Base-by-base conservation (phyloP, 2,113 vertebrate species). In the Zosterops lateralis region DNA sequence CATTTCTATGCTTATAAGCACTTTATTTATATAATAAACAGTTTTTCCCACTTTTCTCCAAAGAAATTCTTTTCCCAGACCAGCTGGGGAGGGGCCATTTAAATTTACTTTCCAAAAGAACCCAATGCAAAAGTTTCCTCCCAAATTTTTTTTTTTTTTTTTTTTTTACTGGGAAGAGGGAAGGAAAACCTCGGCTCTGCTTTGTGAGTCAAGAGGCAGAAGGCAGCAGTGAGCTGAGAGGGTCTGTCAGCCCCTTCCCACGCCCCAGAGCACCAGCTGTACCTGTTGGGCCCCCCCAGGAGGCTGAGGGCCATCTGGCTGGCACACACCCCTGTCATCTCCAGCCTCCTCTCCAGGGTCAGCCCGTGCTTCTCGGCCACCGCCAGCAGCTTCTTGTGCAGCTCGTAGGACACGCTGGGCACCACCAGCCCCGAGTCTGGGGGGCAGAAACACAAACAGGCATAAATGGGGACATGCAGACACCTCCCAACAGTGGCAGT, bases 221-320 rank as follows among this genome's bases (percentile, higher is more conserved):
- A 66, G n/a, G 15, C 14, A 70, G 45, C 56, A 11, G 14, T 4
- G 16, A 29, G 50, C 45, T 65, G 40, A 11, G 18, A 28, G 60
- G 12, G 12, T 40, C 54, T 50, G 72, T 1, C 7, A 2, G 50
- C 38, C 48, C 47, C 21, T 24, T 4, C 21, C 24, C 45, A 13
- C 6, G 13, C 50, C 16, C 3, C 38, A 25, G 34, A 28, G 15
- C 45, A 5, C 3, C 25, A 4, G 4, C 50, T n/a, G 97, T 97
- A 99, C 99, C 99, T 99, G 98, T 99, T 99, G 82, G 99, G 99
- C 15, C 99, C 99, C 87, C 99, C 99, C 0, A 99, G 98, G 29
- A 99, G 97, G 18, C 99, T 99, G 47, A 99, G 98, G 18, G 99
- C 98, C 99, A 99, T 99, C 97, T 99, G 99, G 96, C 99, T 99